Conservation (phyloP, 2,113 vertebrate species). For the Hypocryptadius cinnamomeus region DNA sequence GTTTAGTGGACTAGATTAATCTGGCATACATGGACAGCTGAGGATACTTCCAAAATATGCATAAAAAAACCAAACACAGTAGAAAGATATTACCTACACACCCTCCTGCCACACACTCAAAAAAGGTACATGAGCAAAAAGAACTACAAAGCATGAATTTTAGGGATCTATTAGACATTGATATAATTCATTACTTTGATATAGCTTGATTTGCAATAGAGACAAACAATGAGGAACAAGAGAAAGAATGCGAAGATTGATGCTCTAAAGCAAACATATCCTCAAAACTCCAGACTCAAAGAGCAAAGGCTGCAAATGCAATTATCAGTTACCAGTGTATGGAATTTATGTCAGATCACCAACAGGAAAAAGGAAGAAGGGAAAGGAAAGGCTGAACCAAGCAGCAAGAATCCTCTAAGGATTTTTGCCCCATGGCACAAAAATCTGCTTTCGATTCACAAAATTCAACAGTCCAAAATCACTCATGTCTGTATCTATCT, state of each 20-base stretch:
- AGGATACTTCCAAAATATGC: background rate
- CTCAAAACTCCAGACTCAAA: background rate
- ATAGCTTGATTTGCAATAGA: background rate
- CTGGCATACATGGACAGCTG: background rate
- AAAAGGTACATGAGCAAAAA: background rate
- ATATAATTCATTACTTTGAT: background rate
- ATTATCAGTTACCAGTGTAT: background rate
- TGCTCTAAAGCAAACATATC: background rate
- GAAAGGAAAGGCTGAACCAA: background rate
- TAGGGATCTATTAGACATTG: background rate
- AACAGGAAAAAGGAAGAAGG: background rate
- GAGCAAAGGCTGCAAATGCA: background rate
- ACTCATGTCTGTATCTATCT: background rate
- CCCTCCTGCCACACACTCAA: background rate
- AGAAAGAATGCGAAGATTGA: background rate
- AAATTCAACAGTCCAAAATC: background rate
- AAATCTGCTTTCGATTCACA: background rate
- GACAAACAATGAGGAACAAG: background rate
- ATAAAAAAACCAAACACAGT: fast-evolving
- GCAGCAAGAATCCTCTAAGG: background rate
- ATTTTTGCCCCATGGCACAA: background rate
- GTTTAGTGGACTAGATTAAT: background rate
- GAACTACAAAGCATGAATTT: background rate
- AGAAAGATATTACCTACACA: background rate
- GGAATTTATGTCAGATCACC: background rate